These are phyloP conservation scores for Atopsyche davidsoni DNA, from an alignment of 1,140 invertebrate species.

Conservation along the genomic window DNA sequence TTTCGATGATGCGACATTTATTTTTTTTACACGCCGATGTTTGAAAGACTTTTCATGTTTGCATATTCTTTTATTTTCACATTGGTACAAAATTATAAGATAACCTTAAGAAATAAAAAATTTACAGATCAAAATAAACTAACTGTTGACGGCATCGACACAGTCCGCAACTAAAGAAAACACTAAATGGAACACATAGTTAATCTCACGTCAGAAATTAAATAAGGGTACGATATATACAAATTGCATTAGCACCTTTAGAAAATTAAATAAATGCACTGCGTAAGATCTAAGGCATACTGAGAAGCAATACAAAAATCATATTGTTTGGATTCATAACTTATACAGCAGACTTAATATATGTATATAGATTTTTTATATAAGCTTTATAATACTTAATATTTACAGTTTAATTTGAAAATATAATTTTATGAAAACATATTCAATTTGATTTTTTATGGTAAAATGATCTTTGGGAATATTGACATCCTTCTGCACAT, in stretches of 20 bases:
- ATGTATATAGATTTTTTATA: too few relatives aligned
- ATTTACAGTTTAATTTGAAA: constrained; percentile 1
- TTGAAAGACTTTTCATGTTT: too few relatives aligned
- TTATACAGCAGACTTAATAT: too few relatives aligned
- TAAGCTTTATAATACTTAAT: too few relatives aligned
- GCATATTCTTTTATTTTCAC: constrained; percentile 11
- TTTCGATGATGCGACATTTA: too few relatives aligned
- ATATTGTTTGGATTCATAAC: too few relatives aligned
- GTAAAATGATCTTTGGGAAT: constrained; percentile 20
- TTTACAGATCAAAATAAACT: background rate
- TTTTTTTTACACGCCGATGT: too few relatives aligned
- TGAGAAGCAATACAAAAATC: too few relatives aligned
- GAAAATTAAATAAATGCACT: constrained; percentile 19
- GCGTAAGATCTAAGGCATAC: too few relatives aligned
- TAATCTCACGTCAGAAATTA: constrained; percentile 12
- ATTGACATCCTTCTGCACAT: too few relatives aligned
- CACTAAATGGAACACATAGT: background rate
- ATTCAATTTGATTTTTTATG: constrained; percentile 10
- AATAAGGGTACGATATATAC: constrained; percentile 5
- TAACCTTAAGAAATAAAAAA: constrained; percentile 9
- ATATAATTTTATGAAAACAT: constrained; percentile 1
- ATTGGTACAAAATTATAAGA: constrained; percentile 15
- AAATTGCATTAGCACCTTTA: constrained; percentile 20
- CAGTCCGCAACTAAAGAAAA: background rate
- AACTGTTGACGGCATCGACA: background rate